phyloP scores from a whole-genome alignment of 2,888 invertebrate species.

The Piscicola geometra region DNA sequence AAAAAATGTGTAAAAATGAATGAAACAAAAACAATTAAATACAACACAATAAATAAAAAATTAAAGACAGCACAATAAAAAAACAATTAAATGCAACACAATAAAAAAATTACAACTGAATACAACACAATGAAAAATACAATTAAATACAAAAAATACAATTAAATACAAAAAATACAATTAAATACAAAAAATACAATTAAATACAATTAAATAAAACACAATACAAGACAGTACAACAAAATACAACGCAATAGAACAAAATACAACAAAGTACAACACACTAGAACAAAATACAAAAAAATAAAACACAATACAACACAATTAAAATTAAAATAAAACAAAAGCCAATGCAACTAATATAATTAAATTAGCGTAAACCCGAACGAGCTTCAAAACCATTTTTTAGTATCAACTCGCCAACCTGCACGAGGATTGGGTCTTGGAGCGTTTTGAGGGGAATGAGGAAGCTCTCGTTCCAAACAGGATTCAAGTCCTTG shows the following conservation, averaged over 20 bases:
- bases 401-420: no score
- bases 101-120: background rate
- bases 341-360: background rate
- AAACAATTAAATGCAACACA: background rate
- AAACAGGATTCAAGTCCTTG: constrained; percentile 89
- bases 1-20: no score
- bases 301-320: background rate
- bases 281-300: background rate
- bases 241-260: no score
- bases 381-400: background rate
- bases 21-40: background rate
- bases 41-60: background rate
- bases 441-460: constrained; percentile 56
- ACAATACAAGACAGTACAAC: no score
- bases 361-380: background rate
- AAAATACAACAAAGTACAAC: background rate
- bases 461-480: constrained; percentile 92
- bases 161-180: no score
- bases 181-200: no score
- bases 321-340: background rate
- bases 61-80: background rate
- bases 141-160: no score
- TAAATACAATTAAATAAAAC: no score
- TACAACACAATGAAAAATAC: background rate
- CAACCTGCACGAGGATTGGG: constrained; percentile 49